phyloP scores from a whole-genome alignment of 92 coral and sea anemone species.

The Virgularia gustaviana region DNA sequence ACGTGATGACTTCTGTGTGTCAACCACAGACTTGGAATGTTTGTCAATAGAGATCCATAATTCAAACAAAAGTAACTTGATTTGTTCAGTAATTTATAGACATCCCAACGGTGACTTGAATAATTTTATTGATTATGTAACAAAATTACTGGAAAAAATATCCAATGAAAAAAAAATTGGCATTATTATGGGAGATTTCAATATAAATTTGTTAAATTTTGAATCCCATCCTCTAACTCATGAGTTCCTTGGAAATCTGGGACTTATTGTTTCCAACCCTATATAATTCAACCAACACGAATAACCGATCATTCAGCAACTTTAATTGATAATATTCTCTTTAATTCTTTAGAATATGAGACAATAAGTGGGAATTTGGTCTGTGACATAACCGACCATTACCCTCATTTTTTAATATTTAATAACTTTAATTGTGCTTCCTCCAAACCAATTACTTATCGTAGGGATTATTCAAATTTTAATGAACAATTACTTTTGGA shows the following conservation, averaged over 20 bases:
- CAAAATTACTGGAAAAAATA: conserved; percentile 26
- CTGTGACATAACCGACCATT: conserved; percentile 59
- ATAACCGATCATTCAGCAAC: conserved; percentile 44
- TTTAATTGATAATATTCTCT: conserved; percentile 46
- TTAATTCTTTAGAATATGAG: conserved; percentile 42
- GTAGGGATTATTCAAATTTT: conserved; percentile 11
- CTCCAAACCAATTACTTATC: background rate
- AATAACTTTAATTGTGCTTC: background rate
- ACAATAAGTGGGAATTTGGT: conserved; percentile 59
- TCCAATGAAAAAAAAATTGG: conserved; percentile 36
- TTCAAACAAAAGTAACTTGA: conserved; percentile 35
- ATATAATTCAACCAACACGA: conserved; percentile 59
- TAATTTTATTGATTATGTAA: conserved; percentile 3
- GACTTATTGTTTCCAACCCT: conserved; percentile 49
- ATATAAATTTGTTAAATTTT: conserved; percentile 36
- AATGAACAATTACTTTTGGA: conserved; percentile 9
- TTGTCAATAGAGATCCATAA: conserved; percentile 40
- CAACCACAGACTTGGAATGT: conserved; percentile 37
- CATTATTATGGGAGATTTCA: conserved; percentile 44
- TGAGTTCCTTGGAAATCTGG: conserved; percentile 50
- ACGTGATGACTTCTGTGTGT: conserved; percentile 35
- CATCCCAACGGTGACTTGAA: conserved; percentile 36
- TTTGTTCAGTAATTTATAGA: conserved; percentile 43
- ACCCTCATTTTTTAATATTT: background rate
- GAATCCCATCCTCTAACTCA: conserved; percentile 43